Conservation (phyloP, 2,888 invertebrate genomes). For the Deilephila elpenor region DNA sequence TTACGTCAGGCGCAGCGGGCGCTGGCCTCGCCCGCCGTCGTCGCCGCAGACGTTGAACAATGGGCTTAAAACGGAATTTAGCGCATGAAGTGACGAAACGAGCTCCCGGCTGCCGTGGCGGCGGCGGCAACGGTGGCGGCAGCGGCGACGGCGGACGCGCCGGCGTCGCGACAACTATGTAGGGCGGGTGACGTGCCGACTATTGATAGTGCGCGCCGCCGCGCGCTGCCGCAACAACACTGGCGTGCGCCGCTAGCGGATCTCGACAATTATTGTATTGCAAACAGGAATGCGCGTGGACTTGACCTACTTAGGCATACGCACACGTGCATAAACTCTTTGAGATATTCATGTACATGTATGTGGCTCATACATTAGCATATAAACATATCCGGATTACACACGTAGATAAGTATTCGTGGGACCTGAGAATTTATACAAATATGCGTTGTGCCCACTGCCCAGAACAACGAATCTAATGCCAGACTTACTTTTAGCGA, state of each 20-base stretch:
- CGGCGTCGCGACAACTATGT: slow-evolving; percentile 67
- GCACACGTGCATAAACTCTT: slow-evolving; percentile 10
- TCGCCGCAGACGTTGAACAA: slow-evolving; percentile 56
- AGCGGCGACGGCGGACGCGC: slow-evolving; percentile 49
- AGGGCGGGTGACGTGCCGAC: slow-evolving; percentile 72
- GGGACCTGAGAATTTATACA: slow-evolving; percentile 6
- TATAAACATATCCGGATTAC: slow-evolving; percentile 16
- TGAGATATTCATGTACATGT: slow-evolving; percentile 10
- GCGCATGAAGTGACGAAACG: slow-evolving; percentile 71
- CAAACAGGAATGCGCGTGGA: slow-evolving; percentile 26
- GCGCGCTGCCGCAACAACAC: slow-evolving; percentile 40
- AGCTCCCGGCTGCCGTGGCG: slow-evolving; percentile 58
- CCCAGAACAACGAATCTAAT: background rate
- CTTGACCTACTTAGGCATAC: slow-evolving; percentile 29
- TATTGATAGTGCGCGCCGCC: slow-evolving; percentile 66
- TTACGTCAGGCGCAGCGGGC: slow-evolving; percentile 55
- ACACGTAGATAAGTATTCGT: background rate
- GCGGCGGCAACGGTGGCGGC: slow-evolving; percentile 52
- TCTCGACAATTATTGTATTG: slow-evolving; percentile 36
- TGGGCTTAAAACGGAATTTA: slow-evolving; percentile 70
- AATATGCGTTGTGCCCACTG: background rate
- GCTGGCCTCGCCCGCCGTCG: slow-evolving; percentile 45
- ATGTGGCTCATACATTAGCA: slow-evolving; percentile 13
- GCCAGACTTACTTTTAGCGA: too few species aligned
- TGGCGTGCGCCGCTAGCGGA: slow-evolving; percentile 37